A percentile compares a stretch with the other conserved stretches of the same genome.
These are phyloP conservation scores for Nothobranchius kuhntae DNA, from an alignment of 2,113 vertebrate species.

Conservation along the genomic window DNA sequence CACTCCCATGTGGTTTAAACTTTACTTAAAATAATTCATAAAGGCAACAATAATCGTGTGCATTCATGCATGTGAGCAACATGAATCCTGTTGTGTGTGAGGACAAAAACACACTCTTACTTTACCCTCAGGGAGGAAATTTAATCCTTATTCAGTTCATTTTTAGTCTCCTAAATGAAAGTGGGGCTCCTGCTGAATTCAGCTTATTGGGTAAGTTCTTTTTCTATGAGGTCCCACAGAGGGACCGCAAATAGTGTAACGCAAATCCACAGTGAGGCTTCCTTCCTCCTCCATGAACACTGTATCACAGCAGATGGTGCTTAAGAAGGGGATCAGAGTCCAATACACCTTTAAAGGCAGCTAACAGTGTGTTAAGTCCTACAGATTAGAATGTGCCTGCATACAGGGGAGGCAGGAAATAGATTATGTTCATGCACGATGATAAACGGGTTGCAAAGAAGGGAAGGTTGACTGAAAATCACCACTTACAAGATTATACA, in stretches of 20 bases:
- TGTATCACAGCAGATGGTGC: slow-evolving; percentile 61
- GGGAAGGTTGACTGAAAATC: slow-evolving; percentile 40
- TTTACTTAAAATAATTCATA: slow-evolving; percentile 15
- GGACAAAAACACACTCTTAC: slow-evolving; percentile 4
- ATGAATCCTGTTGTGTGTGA: not conserved
- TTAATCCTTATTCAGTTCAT: slow-evolving; percentile 23
- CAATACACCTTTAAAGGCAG: slow-evolving; percentile 36
- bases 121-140: slow-evolving; percentile 28
- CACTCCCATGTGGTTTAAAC: slow-evolving; percentile 45
- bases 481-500: slow-evolving; percentile 45
- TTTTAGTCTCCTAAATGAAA: slow-evolving; percentile 25
- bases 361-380: slow-evolving; percentile 48
- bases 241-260: slow-evolving; percentile 20
- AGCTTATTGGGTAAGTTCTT: slow-evolving; percentile 9
- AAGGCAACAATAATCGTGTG: slow-evolving; percentile 26
- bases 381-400: slow-evolving; percentile 21
- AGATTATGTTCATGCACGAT: not conserved
- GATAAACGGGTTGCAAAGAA: slow-evolving; percentile 11
- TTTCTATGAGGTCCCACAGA: slow-evolving; percentile 4
- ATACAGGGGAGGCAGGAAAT: not conserved
- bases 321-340: slow-evolving; percentile 48
- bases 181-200: slow-evolving; percentile 11
- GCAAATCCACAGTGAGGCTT: slow-evolving; percentile 30
- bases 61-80: slow-evolving; percentile 4
- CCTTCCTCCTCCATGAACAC: slow-evolving; percentile 30